Percentiles rank a stretch among this genome's conserved stretches.
These are phyloP conservation scores for Coenobita brevimanus DNA, from an alignment of 1,140 invertebrate genomes.

Conservation along the genomic window DNA sequence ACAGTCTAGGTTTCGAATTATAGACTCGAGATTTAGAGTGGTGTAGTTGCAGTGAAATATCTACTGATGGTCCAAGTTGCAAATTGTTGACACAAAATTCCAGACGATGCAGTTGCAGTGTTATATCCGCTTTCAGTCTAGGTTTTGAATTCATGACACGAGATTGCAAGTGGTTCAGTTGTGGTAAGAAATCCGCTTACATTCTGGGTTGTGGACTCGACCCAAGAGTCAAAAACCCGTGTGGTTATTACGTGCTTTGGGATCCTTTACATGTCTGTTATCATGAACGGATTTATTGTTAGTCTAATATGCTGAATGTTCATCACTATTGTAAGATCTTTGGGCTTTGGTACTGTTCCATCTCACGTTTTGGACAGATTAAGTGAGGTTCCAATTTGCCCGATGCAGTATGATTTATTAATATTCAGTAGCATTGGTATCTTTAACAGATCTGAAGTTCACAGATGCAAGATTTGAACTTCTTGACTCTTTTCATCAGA, in stretches of 20 bases:
- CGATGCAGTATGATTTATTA: neutral
- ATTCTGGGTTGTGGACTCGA: conserved; percentile 4
- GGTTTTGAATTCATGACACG: no score
- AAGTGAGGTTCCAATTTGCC: neutral
- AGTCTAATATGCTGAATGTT: neutral
- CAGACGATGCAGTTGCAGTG: no score
- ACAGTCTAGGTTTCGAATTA: no score
- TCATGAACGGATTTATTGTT: neutral
- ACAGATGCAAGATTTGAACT: neutral
- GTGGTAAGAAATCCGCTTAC: no score
- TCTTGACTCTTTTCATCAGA: neutral
- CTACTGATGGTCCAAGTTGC: no score
- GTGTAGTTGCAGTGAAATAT: no score
- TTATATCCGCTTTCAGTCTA: no score
- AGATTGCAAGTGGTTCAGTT: no score
- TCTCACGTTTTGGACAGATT: neutral
- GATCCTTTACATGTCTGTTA: neutral
- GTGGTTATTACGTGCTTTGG: neutral
- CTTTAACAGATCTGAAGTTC: neutral
- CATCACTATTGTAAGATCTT: neutral
- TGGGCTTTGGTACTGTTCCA: neutral
- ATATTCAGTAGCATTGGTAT: neutral
- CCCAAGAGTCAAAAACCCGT: neutral
- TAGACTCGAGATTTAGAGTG: no score
- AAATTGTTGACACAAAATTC: no score